A percentile compares a stretch with the other conserved stretches of the same genome.
These are phyloP conservation scores for Rotaria macrura DNA, from an alignment of 2,888 invertebrate genomes.

Conservation along the genomic window DNA sequence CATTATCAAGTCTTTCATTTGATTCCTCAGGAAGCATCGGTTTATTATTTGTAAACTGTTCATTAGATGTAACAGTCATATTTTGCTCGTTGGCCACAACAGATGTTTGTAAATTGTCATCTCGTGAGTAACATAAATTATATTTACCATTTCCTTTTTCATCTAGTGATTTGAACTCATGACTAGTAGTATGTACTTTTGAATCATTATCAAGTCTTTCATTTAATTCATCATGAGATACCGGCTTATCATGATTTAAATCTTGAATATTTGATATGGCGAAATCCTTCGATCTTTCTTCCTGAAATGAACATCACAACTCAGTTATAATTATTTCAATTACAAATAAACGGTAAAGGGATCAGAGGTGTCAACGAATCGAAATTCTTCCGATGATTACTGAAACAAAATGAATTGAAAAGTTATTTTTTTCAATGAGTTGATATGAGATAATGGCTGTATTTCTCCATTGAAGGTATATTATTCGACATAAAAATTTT, in stretches of 20 bases:
- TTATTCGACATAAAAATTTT: no score
- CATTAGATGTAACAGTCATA: no score
- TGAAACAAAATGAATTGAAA: no score
- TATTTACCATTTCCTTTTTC: neutral
- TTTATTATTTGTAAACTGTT: neutral
- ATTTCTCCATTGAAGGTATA: no score
- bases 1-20: neutral
- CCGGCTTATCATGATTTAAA: neutral
- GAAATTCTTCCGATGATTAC: no score
- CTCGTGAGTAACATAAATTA: neutral
- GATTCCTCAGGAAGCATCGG: neutral
- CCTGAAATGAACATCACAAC: neutral
- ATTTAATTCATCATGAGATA: neutral
- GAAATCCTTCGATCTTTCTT: neutral
- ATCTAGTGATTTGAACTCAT: neutral
- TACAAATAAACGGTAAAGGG: no score
- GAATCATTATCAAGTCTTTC: neutral
- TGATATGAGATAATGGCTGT: no score
- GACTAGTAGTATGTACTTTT: no score
- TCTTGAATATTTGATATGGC: neutral
- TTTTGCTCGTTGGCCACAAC: no score
- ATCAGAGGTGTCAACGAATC: no score
- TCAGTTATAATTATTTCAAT: no score
- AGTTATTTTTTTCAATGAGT: no score
- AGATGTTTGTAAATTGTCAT: neutral